Evolutionary conservation across 2,797 vertebrate species (phyloP), one percentile per base, ranked within the genome.

Genomic region (Odontamblyopus lacepedii): DNA sequence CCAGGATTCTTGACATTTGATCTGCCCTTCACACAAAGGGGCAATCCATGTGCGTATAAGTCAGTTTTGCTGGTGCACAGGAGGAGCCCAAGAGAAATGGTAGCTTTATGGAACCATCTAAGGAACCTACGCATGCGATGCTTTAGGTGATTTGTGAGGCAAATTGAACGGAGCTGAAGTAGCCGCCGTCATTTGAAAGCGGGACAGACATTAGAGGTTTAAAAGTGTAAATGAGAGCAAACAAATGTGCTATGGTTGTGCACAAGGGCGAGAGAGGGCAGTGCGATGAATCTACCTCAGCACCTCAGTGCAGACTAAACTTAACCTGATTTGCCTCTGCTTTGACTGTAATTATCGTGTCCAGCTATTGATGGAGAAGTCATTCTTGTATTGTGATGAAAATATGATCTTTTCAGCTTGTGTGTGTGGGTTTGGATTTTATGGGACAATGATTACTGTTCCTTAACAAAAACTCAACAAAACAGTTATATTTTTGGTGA

Each of bases 1-100:
- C 82, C 86, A 0, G 94, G 94, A 0, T 95, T 95, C 87, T 73
- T 93, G 72, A 95, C 94, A 0, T 95, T 95, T 67, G 94, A 93
- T 70, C 90, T 94, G 61, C 85, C 91, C 0, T 75, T 76, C 26
- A 63, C 74, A 0, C 81, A 92, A 35, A 84, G 78, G 59, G 75
- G 71, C 2, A 92, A 92, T 64, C 83, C 92, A 0, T 95, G 95
- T 29, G 87, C 92, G 0, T 94, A 95, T 76, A 92, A 66, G 48
- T 90, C 89, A 1, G 87, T 95, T 19, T 66, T 95, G 68, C 87
- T 95, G 1, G 94, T 95, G 69, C 94, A 95, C 81, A 90, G 87
- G 41, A 88, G 94, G 16, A 91, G 72, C 70, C 93, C 95, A 2
- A 92, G 89, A 19, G 90, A 95, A 79, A 94, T 95, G 85, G 72